phyloP scores from a whole-genome alignment of 2,797 vertebrate genomes.

The Jordanella pulchra region DNA sequence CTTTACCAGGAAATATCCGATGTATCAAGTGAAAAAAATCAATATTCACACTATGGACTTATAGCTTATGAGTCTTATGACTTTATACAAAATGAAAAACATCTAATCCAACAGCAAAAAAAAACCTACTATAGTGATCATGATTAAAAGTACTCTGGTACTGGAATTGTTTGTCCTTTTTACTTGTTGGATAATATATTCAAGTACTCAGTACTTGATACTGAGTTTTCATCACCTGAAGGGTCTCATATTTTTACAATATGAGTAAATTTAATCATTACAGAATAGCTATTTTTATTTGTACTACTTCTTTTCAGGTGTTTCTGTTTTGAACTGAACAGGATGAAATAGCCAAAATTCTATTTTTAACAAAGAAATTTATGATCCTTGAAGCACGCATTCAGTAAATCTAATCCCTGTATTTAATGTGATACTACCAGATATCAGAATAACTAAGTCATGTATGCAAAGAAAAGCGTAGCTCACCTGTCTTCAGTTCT shows the following conservation, averaged over 20 bases:
- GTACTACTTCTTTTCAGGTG: neutral
- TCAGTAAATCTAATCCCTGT: neutral
- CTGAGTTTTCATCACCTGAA: no score
- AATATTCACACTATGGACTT: neutral
- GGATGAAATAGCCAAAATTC: constrained; percentile 8
- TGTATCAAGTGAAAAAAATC: neutral
- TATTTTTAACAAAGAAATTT: constrained; percentile 10
- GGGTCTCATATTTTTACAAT: no score
- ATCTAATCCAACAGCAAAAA: neutral
- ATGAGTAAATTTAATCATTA: neutral
- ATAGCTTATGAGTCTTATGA: neutral
- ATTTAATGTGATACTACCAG: constrained; percentile 20
- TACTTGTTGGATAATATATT: neutral
- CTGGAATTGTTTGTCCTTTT: neutral
- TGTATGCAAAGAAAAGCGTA: constrained; percentile 34
- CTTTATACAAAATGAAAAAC: neutral
- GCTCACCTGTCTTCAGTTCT: constrained; percentile 64
- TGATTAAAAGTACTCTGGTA: neutral
- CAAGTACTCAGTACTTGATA: neutral
- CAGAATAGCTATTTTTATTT: neutral
- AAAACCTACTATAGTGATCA: neutral
- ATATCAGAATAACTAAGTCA: constrained; percentile 2
- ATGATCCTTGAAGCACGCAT: constrained; percentile 14
- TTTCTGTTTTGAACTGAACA: neutral
- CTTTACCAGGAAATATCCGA: neutral